Evolutionary conservation across 2,888 invertebrate species (phyloP), one percentile per base, ranked within the genome.

Genomic region (Drosophila atroscutellata): DNA sequence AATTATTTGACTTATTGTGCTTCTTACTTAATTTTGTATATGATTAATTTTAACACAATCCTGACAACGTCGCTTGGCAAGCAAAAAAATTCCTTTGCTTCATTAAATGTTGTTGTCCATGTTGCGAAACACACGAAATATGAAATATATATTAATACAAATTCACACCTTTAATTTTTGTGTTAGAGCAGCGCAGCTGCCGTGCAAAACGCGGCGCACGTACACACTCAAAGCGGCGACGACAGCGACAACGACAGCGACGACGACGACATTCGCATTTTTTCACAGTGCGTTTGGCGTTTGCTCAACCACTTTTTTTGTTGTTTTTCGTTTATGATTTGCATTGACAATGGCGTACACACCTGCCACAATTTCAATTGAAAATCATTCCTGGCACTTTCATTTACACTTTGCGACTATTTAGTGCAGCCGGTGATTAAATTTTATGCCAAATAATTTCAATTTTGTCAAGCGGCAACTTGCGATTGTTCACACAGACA

Each of bases 201-300:
- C 83, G 69, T 81, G 77, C 81, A 77, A 81, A 83, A 77, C 81
- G 83, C 81, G 80, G 77, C 81, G 75, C 83, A 81, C 81, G 77
- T 77, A 82, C 82, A 82, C 82, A 82, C 80, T 80, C 75, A 83
- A 77, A 82, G 77, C 83, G 77, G 75, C 80, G 67, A 76, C 80
- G 75, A 67, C 70, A 63, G 68, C 81, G 75, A 72, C 75, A 63
- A 63, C 75, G 56, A 65, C 72, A 30, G n/a, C 72, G 61, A 68
- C 76, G 72, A 77, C 77, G 58, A 75, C 82, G 81, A 81, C 81
- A 81, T 88, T 90, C 86, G 88, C 90, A 90, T 91, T 90, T 89
- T 91, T 90, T 86, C 79, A 83, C 72, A 74, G 80, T 80, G 76
- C 78, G 76, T 76, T 68, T 79, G 64, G 72, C 74, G 74, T 83